These are phyloP conservation scores for Orchestes rusci DNA, from an alignment of 2,888 invertebrate species.

Conservation along the genomic window DNA sequence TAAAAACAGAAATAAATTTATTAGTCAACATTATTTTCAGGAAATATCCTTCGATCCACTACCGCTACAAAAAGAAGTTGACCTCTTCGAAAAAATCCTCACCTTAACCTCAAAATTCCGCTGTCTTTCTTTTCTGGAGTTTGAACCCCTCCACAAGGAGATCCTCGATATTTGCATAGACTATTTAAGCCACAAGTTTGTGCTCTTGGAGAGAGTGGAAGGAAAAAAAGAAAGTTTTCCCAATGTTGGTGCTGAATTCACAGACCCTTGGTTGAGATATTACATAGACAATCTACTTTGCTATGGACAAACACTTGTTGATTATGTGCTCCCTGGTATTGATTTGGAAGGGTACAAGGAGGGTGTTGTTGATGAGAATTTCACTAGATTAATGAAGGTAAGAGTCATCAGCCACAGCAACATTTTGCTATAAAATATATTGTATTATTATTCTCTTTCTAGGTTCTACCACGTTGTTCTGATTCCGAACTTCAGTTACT, in stretches of 20 bases:
- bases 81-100: constrained; percentile 15
- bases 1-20: too few relatives aligned
- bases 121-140: constrained; percentile 35
- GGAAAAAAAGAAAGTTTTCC: constrained; percentile 11
- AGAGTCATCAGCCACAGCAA: too few relatives aligned
- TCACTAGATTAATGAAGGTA: constrained; percentile 17
- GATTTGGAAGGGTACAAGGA: constrained; percentile 13
- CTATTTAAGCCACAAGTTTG: constrained; percentile 14
- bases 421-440: too few relatives aligned
- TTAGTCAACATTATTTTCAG: too few relatives aligned
- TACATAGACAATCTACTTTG: constrained; percentile 4
- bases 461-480: constrained; percentile 34
- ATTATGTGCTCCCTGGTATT: constrained; percentile 17
- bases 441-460: too few relatives aligned
- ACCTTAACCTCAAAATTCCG: constrained; percentile 8
- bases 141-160: constrained; percentile 30
- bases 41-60: too few relatives aligned
- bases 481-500: constrained; percentile 36
- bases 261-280: constrained; percentile 19
- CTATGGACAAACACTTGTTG: constrained; percentile 1
- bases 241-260: constrained; percentile 3
- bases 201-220: constrained; percentile 1
- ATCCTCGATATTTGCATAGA: constrained; percentile 20
- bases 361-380: constrained; percentile 13
- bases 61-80: constrained; percentile 13